These are phyloP conservation scores for Notothenia rossii DNA, from an alignment of 2,113 vertebrate species.

Conservation along the genomic window DNA sequence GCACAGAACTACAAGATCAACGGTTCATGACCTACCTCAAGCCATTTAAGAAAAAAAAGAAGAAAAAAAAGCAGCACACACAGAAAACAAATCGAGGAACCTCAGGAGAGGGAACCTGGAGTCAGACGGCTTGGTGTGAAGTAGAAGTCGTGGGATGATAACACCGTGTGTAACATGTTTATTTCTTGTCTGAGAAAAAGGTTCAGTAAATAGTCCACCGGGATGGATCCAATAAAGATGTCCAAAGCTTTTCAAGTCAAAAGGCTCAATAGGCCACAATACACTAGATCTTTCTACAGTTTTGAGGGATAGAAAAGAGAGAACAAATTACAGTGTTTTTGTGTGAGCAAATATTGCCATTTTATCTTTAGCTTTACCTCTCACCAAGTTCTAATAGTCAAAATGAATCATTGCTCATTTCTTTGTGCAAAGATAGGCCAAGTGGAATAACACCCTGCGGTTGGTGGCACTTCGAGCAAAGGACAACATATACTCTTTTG, in stretches of 20 bases:
- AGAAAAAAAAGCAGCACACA: neutral
- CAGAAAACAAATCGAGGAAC: slow-evolving; percentile 9
- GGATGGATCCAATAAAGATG: neutral
- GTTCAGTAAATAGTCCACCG: neutral
- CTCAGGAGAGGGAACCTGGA: neutral
- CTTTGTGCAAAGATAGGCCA: neutral
- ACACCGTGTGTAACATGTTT: neutral
- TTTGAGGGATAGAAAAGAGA: neutral
- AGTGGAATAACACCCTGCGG: neutral
- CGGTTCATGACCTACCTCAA: neutral
- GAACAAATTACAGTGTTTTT: too few species aligned
- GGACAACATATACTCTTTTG: neutral
- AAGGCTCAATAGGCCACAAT: neutral
- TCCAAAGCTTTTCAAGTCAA: neutral
- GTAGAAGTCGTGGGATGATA: neutral
- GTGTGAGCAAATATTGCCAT: too few species aligned
- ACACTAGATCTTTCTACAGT: neutral
- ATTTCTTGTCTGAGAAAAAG: neutral
- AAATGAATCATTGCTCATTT: neutral
- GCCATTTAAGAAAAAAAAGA: neutral
- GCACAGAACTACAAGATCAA: slow-evolving; percentile 3
- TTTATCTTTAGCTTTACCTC: neutral
- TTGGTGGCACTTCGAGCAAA: neutral
- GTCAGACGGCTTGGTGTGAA: neutral
- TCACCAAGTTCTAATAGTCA: neutral